Conservation (phyloP, 2,888 invertebrate species). For the Salticus scenicus region DNA sequence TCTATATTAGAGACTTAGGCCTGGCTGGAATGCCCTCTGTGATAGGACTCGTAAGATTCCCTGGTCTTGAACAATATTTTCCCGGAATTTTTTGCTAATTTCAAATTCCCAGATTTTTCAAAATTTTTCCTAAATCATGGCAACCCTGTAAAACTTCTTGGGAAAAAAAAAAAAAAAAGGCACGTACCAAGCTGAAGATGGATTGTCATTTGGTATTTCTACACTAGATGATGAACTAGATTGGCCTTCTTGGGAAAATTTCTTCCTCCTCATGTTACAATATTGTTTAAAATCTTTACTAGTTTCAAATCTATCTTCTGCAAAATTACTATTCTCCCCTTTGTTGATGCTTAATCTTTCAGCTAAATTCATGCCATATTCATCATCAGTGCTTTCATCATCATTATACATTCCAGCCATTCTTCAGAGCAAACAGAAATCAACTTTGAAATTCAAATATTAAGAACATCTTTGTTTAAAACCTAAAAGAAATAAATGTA, state of each 20-base stretch:
- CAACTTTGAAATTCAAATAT: background rate
- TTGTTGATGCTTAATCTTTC: slow-evolving; percentile 40
- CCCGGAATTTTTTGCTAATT: too few species aligned
- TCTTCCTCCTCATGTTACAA: slow-evolving; percentile 25
- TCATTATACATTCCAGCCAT: slow-evolving; percentile 3
- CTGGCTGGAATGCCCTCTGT: too few species aligned
- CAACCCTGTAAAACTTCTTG: too few species aligned
- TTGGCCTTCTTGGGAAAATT: slow-evolving; percentile 14
- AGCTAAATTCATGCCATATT: slow-evolving; percentile 45
- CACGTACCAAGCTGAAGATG: background rate
- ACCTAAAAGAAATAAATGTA: background rate
- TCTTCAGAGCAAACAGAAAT: background rate
- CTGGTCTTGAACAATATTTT: too few species aligned
- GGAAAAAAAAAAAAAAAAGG: too few species aligned
- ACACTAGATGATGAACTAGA: slow-evolving; percentile 57
- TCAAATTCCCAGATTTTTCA: too few species aligned
- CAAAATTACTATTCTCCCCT: slow-evolving; percentile 18
- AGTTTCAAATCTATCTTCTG: background rate
- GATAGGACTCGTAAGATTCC: too few species aligned
- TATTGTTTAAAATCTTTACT: slow-evolving; percentile 36
- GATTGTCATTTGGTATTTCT: slow-evolving; percentile 33
- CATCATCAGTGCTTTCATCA: slow-evolving; percentile 61
- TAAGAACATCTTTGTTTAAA: background rate
- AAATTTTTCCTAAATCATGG: too few species aligned
- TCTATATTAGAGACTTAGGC: too few species aligned